phyloP scores from a whole-genome alignment of 2,888 invertebrate species.

The Harpalus rubripes region DNA sequence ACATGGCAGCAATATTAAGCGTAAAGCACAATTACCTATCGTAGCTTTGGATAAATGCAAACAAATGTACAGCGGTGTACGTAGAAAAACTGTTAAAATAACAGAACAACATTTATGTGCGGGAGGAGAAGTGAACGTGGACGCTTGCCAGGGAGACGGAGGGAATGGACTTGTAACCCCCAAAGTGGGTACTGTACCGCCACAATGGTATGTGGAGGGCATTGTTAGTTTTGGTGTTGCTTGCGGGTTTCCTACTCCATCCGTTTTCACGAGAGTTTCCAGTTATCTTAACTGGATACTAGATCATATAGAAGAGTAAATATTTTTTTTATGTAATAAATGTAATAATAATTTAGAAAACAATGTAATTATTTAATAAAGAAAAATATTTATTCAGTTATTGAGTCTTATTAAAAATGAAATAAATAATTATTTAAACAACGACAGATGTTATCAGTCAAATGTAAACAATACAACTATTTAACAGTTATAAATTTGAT shows the following conservation, averaged over 20 bases:
- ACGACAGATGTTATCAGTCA: no score
- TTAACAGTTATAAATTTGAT: no score
- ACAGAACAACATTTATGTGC: constrained; percentile 73
- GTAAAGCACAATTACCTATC: not conserved
- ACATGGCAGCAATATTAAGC: not conserved
- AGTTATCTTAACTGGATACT: constrained; percentile 68
- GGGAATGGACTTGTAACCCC: constrained; percentile 60
- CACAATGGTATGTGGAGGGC: constrained; percentile 75
- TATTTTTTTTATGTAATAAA: no score
- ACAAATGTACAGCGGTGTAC: not conserved
- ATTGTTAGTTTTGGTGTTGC: constrained; percentile 79
- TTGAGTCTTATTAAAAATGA: no score
- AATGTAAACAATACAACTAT: no score
- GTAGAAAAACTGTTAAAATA: no score
- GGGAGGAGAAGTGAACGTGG: constrained; percentile 71
- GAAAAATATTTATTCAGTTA: no score
- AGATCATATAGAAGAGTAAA: constrained; percentile 29
- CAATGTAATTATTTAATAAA: no score
- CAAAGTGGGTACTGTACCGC: constrained; percentile 52
- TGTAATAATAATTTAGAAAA: no score
- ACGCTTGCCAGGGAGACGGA: constrained; percentile 64
- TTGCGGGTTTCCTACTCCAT: constrained; percentile 79
- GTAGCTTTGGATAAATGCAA: not conserved
- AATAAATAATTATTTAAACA: no score
- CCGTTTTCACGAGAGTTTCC: constrained; percentile 80